Percentiles rank a stretch among this genome's conserved stretches.
phyloP scores from a whole-genome alignment of 1,140 invertebrate genomes.

The Subanguina moxae region DNA sequence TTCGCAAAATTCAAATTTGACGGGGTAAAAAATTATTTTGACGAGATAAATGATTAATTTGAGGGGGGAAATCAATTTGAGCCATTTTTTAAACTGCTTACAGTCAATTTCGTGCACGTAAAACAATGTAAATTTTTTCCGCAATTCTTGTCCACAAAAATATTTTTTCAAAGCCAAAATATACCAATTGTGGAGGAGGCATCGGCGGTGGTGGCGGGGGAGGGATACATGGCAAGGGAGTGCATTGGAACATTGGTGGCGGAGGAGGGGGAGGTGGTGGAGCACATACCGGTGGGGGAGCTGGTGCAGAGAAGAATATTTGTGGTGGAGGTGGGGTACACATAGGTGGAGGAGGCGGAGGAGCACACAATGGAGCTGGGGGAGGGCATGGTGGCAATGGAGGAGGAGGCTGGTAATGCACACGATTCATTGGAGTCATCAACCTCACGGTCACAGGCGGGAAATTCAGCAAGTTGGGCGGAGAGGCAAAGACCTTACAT shows the following conservation, averaged over 20 bases:
- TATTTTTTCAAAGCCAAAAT: no score
- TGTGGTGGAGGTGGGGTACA: conserved; percentile 1
- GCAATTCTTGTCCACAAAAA: no score
- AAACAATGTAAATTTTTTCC: no score
- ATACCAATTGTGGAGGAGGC: neutral
- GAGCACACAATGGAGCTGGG: neutral
- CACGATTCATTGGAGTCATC: neutral
- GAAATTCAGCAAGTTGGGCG: neutral
- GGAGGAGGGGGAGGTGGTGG: neutral
- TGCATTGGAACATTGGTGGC: neutral
- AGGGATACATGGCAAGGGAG: neutral
- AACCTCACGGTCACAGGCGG: neutral
- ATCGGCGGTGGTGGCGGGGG: neutral
- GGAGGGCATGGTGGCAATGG: conserved; percentile 5
- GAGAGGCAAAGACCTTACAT: neutral
- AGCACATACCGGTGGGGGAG: neutral
- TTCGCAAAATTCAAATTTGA: no score
- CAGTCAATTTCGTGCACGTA: no score
- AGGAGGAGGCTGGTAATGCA: neutral
- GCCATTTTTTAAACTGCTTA: no score
- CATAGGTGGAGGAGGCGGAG: conserved; percentile 9
- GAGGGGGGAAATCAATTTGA: no score
- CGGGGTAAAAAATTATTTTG: no score
- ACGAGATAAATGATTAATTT: no score
- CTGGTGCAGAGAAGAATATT: conserved; percentile 1